Conservation (phyloP, 2,888 invertebrate genomes). For the Dioctria linearis region DNA sequence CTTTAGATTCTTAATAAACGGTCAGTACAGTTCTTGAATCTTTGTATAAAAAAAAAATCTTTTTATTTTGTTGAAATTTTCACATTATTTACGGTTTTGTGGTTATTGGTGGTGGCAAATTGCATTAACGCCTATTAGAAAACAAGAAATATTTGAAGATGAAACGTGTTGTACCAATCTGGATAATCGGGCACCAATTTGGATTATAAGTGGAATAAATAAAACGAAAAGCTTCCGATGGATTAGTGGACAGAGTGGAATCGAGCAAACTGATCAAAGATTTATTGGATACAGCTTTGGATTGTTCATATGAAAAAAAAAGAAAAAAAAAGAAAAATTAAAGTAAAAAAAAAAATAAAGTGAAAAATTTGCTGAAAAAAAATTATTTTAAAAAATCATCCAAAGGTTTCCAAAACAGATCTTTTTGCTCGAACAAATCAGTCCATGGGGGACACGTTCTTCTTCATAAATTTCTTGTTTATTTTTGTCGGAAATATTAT, state of each 20-base stretch:
- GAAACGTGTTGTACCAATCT: constrained; percentile 21
- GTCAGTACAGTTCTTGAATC: constrained; percentile 63
- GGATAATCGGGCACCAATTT: constrained; percentile 24
- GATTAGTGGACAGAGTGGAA: constrained; percentile 1
- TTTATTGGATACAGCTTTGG: constrained; percentile 28
- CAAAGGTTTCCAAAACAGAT: constrained; percentile 24
- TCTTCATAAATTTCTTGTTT: constrained; percentile 37
- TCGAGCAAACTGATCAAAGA: constrained; percentile 16
- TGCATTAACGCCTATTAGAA: neutral
- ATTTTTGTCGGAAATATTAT: too few relatives aligned
- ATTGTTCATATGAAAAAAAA: neutral
- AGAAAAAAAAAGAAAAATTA: neutral
- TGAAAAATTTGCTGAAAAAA: neutral
- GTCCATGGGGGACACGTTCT: constrained; percentile 13
- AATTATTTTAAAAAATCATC: neutral
- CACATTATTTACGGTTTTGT: neutral
- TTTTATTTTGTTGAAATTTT: constrained; percentile 2
- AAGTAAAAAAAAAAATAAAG: neutral
- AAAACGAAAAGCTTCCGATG: neutral
- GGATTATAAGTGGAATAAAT: constrained; percentile 43
- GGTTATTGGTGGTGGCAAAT: neutral
- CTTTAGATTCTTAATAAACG: constrained; percentile 67
- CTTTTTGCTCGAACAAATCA: neutral
- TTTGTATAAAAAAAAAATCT: neutral
- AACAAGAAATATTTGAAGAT: constrained; percentile 29